Conservation (phyloP, 2,888 invertebrate genomes). For the Adelognathus sp. region DNA sequence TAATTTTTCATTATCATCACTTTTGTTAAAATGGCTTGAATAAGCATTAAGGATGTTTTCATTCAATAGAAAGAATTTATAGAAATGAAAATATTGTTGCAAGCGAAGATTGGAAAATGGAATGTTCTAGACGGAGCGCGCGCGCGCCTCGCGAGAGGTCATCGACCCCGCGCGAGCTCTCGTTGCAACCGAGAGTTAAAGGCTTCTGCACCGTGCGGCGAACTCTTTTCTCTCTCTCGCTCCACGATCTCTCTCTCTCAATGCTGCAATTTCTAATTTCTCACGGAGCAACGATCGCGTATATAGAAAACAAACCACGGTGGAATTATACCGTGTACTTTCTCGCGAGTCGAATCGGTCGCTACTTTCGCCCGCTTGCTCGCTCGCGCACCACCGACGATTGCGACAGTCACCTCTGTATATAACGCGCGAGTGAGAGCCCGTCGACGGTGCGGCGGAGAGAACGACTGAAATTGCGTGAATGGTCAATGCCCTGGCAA, state of each 20-base stretch:
- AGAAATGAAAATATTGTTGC: background rate
- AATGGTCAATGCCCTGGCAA: conserved; percentile 78
- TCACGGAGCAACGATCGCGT: conserved; percentile 53
- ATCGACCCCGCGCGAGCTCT: conserved; percentile 46
- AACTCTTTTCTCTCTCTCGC: conserved; percentile 6
- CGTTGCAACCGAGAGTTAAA: conserved; percentile 8
- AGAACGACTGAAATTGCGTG: conserved; percentile 74
- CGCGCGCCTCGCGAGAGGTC: conserved; percentile 55
- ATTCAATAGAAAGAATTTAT: background rate
- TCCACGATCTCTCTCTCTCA: conserved; percentile 8
- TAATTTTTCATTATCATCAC: too few species aligned
- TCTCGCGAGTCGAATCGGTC: too few species aligned
- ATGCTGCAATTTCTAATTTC: conserved; percentile 57
- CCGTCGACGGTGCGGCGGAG: conserved; percentile 32
- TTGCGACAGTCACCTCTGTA: conserved; percentile 77
- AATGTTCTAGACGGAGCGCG: conserved; percentile 38
- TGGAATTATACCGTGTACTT: conserved; percentile 62
- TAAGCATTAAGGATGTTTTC: background rate
- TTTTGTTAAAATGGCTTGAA: background rate
- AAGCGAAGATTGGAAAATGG: background rate
- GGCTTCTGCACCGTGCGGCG: conserved; percentile 42
- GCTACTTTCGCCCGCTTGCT: conserved; percentile 79
- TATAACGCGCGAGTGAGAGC: conserved; percentile 17
- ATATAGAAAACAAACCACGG: background rate
- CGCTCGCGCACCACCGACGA: conserved; percentile 50